Evolutionary conservation across 2,888 invertebrate species (phyloP), one percentile per base, ranked within the genome.

Genomic region (Coleophora deauratella): DNA sequence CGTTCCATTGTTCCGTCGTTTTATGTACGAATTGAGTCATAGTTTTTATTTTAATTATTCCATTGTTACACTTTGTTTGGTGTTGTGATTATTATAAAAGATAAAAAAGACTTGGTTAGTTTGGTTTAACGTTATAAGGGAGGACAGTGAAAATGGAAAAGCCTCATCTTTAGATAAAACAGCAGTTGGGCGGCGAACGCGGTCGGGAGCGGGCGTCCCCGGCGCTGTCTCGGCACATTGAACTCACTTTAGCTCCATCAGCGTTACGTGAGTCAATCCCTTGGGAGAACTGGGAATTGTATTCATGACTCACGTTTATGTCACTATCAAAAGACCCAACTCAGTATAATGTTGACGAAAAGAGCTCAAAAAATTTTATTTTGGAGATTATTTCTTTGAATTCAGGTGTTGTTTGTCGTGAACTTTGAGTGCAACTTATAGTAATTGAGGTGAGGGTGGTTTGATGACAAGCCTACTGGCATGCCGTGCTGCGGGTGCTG

Each of bases 401-500:
- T 21, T 21, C 21, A 4, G 21, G 21, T 21, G 21, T 21, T 21
- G 21, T 21, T 21, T 21, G 21, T 21, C 6, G 6, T 7, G 7
- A 11, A 31, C 31, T 31, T 10, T 31, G 31, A 7, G 27, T 11
- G 21, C 21, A n/a, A n/a, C n/a, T 28, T 39, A 14, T 28, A 12
- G 32, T 38, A n/a, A 31, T 45, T 46, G 37, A 46, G 21, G 3
- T 41, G 33, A 42, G 38, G 42, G 47, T 40, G n/a, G 27, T 10
- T 31, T 31, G 31, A n/a, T n/a, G 31, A 31, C 9, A n/a, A 31
- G 10, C 9, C 9, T 21, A 13, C 50, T 44, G 51, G 50, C 27
- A 84, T 85, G 85, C 78, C 84, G 49, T 85, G 85, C 57, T 85
- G 85, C 63, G 84, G 84, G 9, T 85, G 85, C 58, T 85, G 85